Evolutionary conservation across 2,797 vertebrate genomes (phyloP), one percentile per base, ranked within the genome.

Genomic region (Rhinella marina): DNA sequence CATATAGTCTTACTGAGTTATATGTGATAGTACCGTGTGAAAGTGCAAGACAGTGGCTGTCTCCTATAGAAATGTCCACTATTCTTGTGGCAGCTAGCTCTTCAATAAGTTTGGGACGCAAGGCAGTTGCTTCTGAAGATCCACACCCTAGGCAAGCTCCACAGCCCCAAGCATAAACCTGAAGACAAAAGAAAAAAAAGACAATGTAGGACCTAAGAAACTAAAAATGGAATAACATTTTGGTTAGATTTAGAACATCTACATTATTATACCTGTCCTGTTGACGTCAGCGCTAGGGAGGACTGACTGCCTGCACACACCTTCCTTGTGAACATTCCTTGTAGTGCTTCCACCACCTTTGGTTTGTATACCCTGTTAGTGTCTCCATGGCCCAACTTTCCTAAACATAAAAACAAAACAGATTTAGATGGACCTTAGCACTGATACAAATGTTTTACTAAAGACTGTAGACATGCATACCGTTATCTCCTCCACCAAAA

Each of bases 251-350:
- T 27, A 56, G 0, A 6, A 21, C 17, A 17, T 14, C 7, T 57
- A 68, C 11, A 80, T 16, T 27, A 29, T 2, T 56, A 32, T 93
- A 96, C 96, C 95, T 96, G 96, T 21, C 96, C 96, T 8, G 96
- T 96, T 87, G 96, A 96, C 0, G 96, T 96, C 90, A 96, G 93
- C 61, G 95, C 94, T 90, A 96, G 94, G 0, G 96, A 96, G 90
- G 96, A 96, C 19, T 96, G 96, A 90, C 96, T 96, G 52, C 96
- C 96, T 84, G 96, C 96, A 91, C 96, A 96, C 66, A 96, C 95
- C 92, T 96, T 96, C 32, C 96, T 93, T 91, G 96, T 95, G 88
- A 96, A 96, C 95, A 96, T 96, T 91, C 96, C 96, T 84, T 96
- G 96, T 77, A 96, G 93, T 87, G 96, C 95, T 93, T 96, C 95